Conservation (phyloP, 2,113 vertebrate genomes). For the Poeciliopsis turrubarensis region DNA sequence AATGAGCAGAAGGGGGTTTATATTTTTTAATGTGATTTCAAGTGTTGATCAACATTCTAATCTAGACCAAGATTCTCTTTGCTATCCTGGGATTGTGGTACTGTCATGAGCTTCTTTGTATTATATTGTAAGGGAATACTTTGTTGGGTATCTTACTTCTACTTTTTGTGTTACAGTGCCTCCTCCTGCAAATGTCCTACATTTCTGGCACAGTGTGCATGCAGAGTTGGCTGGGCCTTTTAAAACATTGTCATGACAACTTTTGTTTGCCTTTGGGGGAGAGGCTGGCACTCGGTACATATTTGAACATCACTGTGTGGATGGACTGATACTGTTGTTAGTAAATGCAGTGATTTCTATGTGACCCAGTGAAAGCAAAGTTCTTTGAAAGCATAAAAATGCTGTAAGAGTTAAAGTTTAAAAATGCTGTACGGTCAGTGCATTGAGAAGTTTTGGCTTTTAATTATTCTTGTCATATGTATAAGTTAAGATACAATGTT, state of each 20-base stretch:
- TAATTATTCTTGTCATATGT: conserved; percentile 53
- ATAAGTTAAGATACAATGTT: not conserved
- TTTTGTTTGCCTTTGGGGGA: conserved; percentile 55
- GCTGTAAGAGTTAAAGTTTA: conserved; percentile 34
- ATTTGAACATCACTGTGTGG: not conserved
- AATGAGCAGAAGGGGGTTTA: not conserved
- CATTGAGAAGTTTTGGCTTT: conserved; percentile 45
- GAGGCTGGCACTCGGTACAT: not conserved
- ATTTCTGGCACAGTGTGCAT: conserved; percentile 38
- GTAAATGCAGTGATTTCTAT: conserved; percentile 14
- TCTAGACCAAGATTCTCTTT: conserved; percentile 9
- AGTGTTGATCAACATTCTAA: conserved; percentile 15
- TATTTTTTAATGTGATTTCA: not conserved
- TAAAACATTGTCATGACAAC: conserved; percentile 63
- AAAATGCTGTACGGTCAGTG: conserved; percentile 27
- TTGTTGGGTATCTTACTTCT: conserved; percentile 3
- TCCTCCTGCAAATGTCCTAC: conserved; percentile 36
- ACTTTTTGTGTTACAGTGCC: conserved; percentile 30
- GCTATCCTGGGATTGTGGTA: not conserved
- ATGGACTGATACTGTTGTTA: not conserved
- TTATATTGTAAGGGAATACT: conserved; percentile 17
- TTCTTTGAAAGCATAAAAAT: conserved; percentile 32
- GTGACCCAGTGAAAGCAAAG: conserved; percentile 36
- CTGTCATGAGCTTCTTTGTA: conserved; percentile 16
- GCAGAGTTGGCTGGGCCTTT: conserved; percentile 18